Evolutionary conservation across 2,888 invertebrate species (phyloP), one percentile per base, ranked within the genome.

Genomic region (Papilio demoleus): DNA sequence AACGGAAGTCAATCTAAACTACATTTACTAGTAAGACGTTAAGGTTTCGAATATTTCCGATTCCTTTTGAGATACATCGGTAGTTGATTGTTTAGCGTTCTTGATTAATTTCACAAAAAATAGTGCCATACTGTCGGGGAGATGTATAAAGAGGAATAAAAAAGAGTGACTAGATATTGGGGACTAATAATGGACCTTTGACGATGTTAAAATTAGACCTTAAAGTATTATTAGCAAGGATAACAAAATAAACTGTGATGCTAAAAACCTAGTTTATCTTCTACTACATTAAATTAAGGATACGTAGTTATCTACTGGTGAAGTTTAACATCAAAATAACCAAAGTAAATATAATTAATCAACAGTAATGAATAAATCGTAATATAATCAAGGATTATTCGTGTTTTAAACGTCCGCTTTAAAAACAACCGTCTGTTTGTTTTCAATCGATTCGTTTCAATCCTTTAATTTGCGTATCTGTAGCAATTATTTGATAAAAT

Each of bases 401-500:
- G 19, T 47, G 45, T 42, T 62, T 62, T 45, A 62, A 62, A 62
- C 34, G 17, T 62, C 62, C 34, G 45, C 45, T 62, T 31, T 19
- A 19, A 45, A 62, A 62, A 62, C 45, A 62, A 6, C 17, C 31
- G 45, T 8, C 62, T 42, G 62, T 62, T 62, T 62, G 62, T 62
- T 47, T 62, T 62, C 62, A 47, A 62, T 62, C 34, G 45, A 61
- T 61, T 42, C 61, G 31, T 31, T 62, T 62, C 19, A 62, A 47
- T 62, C 34, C 62, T 62, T 62, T 47, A 47, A 62, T 62, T 31
- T 53, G 53, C 34, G 45, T 34, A 3, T 17, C 34, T 40, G 62
- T 31, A 22, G 19, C 45, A 62, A 62, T 62, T 62, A 62, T 47
- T 62, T 62, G 62, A 12, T 62, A 62, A 62, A 62, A 47, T 34